These are phyloP conservation scores for Numenius phaeopus DNA, from an alignment of 2,797 vertebrate species.

Conservation along the genomic window DNA sequence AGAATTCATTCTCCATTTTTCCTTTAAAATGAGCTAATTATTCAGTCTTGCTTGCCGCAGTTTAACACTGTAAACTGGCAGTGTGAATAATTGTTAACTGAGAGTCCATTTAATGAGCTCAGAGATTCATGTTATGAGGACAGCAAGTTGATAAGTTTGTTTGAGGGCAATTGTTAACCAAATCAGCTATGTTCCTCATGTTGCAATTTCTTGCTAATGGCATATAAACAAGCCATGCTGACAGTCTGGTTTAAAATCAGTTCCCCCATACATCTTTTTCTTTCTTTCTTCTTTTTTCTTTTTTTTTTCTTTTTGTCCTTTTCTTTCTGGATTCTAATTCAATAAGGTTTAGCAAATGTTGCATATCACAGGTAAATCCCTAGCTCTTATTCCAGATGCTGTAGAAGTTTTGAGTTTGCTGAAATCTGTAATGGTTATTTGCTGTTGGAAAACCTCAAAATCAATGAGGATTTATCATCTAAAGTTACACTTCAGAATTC, in stretches of 20 bases:
- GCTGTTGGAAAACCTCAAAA: not conserved
- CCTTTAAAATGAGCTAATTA: slow-evolving; percentile 38
- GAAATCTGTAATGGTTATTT: not conserved
- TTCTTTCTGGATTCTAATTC: not conserved
- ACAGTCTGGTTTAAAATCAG: slow-evolving; percentile 6
- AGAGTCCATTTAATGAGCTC: slow-evolving; percentile 2
- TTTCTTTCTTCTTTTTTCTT: fast-evolving
- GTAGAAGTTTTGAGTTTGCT: not conserved
- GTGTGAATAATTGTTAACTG: slow-evolving; percentile 16
- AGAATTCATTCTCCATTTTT: not conserved
- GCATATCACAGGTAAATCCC: not conserved
- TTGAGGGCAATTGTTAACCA: not conserved
- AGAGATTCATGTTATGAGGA: not conserved
- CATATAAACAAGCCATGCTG: not conserved
- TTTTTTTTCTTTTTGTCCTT: no score
- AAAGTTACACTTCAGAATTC: not conserved
- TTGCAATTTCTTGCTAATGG: not conserved
- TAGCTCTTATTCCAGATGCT: not conserved
- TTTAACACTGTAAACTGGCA: not conserved
- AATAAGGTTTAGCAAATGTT: not conserved
- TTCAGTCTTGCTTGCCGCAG: not conserved
- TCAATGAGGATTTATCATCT: not conserved
- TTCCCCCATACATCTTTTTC: not conserved
- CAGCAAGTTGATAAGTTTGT: slow-evolving; percentile 12
- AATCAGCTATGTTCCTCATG: not conserved